Percentiles rank a stretch among this genome's conserved stretches.
These are phyloP conservation scores for Iphiclides podalirius DNA, from an alignment of 2,888 invertebrate species.

Conservation along the genomic window DNA sequence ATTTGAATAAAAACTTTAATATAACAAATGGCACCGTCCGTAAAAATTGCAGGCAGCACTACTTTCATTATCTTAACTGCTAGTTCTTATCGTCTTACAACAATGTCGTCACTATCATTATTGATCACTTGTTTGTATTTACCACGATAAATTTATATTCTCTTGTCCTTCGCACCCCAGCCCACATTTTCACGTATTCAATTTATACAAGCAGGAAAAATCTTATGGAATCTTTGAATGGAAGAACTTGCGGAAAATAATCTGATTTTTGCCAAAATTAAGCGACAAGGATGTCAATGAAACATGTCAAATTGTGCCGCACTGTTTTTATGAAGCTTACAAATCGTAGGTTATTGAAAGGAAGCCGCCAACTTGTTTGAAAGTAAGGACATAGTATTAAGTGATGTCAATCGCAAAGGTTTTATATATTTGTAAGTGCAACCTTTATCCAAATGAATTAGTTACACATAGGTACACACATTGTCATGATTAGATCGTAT, in stretches of 20 bases:
- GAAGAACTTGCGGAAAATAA: neutral
- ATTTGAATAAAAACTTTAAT: too few relatives aligned
- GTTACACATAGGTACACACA: too few relatives aligned
- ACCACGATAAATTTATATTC: slow-evolving; percentile 68
- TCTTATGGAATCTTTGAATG: too few relatives aligned
- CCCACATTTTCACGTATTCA: slow-evolving; percentile 39
- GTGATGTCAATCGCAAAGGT: neutral
- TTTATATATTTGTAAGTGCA: neutral
- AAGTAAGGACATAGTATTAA: neutral
- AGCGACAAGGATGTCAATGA: neutral
- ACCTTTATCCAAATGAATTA: neutral
- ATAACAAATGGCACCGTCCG: slow-evolving; percentile 23
- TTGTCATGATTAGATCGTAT: too few relatives aligned
- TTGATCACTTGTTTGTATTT: slow-evolving; percentile 37
- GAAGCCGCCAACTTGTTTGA: neutral
- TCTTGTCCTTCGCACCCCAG: slow-evolving; percentile 49
- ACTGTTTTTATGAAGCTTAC: neutral
- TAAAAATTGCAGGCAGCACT: slow-evolving; percentile 36
- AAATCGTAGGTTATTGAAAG: neutral
- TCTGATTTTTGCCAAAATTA: neutral
- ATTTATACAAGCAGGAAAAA: neutral
- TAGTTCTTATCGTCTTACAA: slow-evolving; percentile 38
- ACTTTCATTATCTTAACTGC: slow-evolving; percentile 30
- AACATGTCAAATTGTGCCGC: neutral
- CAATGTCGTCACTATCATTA: slow-evolving; percentile 34